Conservation (phyloP, 2,797 vertebrate species). For the Eleutherodactylus coqui region DNA sequence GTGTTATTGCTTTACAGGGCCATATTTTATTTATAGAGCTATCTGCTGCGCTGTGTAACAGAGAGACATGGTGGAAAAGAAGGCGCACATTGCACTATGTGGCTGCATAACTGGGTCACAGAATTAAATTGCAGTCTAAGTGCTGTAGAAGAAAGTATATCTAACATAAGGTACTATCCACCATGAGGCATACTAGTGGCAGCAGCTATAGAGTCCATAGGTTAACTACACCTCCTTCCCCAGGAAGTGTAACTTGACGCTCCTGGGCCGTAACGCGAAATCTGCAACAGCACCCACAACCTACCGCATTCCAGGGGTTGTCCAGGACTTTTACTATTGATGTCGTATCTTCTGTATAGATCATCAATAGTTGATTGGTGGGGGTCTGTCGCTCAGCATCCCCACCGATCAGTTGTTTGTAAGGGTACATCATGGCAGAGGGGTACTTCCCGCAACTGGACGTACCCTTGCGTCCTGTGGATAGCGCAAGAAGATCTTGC, state of each 20-base stretch:
- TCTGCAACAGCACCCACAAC: too few relatives aligned
- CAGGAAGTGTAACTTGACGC: not conserved
- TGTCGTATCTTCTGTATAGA: too few relatives aligned
- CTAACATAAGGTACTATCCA: not conserved
- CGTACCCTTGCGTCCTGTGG: too few relatives aligned
- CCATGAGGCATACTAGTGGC: not conserved
- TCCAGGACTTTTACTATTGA: too few relatives aligned
- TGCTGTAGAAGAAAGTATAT: not conserved
- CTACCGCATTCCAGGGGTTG: too few relatives aligned
- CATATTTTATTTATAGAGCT: conserved; percentile 31
- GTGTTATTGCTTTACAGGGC: not conserved
- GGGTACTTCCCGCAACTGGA: too few relatives aligned
- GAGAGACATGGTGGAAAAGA: not conserved
- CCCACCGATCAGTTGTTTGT: too few relatives aligned
- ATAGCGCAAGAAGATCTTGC: too few relatives aligned
- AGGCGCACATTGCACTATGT: not conserved
- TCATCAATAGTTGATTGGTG: too few relatives aligned
- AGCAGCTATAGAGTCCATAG: not conserved
- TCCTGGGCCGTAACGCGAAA: too few relatives aligned
- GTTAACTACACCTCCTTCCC: not conserved
- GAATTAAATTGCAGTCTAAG: not conserved
- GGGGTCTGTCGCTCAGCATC: too few relatives aligned
- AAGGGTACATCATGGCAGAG: too few relatives aligned
- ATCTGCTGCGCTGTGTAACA: not conserved
- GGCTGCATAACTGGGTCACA: conserved; percentile 5